These are phyloP conservation scores for Callimorpha dominula DNA, from an alignment of 2,888 invertebrate species.

Conservation along the genomic window DNA sequence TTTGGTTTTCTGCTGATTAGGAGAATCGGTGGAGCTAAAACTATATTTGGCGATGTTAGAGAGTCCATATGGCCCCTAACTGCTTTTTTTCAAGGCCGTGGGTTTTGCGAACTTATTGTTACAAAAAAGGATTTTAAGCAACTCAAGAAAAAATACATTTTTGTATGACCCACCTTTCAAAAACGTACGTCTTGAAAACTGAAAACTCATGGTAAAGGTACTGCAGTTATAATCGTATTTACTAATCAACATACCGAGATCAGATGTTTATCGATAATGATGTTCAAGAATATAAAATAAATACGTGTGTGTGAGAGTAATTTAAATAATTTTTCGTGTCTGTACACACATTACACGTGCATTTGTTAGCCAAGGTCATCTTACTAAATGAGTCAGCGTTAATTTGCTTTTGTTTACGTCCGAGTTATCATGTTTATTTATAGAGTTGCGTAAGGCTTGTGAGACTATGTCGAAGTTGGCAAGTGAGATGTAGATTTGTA, in stretches of 20 bases:
- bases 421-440: slow-evolving; percentile 24
- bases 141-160: neutral
- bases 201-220: neutral
- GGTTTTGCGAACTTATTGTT: neutral
- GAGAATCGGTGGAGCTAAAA: too few relatives aligned
- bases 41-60: too few relatives aligned
- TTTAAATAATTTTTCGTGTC: slow-evolving; percentile 5
- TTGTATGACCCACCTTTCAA: neutral
- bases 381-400: slow-evolving; percentile 16
- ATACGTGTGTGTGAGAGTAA: slow-evolving; percentile 8
- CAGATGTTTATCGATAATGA: slow-evolving; percentile 5
- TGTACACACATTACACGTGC: slow-evolving; percentile 4
- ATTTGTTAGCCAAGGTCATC: slow-evolving; percentile 18
- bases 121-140: neutral
- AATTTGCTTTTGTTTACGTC: slow-evolving; percentile 20
- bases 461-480: neutral
- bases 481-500: neutral
- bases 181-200: neutral
- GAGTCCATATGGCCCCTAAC: too few relatives aligned
- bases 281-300: slow-evolving; percentile 12
- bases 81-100: neutral
- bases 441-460: slow-evolving; percentile 1
- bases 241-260: neutral
- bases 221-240: neutral
- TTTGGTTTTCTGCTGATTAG: too few relatives aligned